Conservation (phyloP, 1,140 invertebrate species). For the Drosophila chauvacae region DNA sequence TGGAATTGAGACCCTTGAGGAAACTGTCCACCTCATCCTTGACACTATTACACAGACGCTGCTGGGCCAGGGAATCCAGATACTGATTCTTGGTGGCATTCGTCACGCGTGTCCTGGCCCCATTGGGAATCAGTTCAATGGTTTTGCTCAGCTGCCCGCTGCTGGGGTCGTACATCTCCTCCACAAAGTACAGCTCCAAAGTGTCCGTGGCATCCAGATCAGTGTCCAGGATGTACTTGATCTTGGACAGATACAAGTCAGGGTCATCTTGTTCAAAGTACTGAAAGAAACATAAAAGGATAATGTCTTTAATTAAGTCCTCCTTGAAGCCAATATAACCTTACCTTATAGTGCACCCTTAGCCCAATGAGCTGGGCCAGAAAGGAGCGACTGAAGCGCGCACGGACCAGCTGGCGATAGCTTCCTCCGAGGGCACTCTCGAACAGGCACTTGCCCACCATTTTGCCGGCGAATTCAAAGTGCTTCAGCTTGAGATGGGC, state of each 20-base stretch:
- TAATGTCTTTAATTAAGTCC: background rate
- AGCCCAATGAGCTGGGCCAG: slow-evolving; percentile 97
- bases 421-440: slow-evolving; percentile 95
- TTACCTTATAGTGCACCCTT: slow-evolving; percentile 92
- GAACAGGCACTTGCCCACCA: slow-evolving; percentile 92
- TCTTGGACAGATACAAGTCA: slow-evolving; percentile 95
- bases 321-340: slow-evolving; percentile 79
- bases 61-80: slow-evolving; percentile 95
- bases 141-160: slow-evolving; percentile 91
- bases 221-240: slow-evolving; percentile 96
- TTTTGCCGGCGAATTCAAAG: slow-evolving; percentile 96
- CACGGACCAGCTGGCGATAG: slow-evolving; percentile 95
- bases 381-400: slow-evolving; percentile 96
- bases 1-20: slow-evolving; percentile 94
- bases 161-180: slow-evolving; percentile 92
- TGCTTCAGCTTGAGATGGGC: slow-evolving; percentile 92
- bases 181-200: slow-evolving; percentile 94
- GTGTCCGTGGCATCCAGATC: slow-evolving; percentile 90
- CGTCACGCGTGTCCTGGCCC: slow-evolving; percentile 86
- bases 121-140: slow-evolving; percentile 91
- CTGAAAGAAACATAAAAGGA: slow-evolving; percentile 58
- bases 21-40: slow-evolving; percentile 95
- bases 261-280: slow-evolving; percentile 98
- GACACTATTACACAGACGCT: slow-evolving; percentile 92
- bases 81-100: slow-evolving; percentile 87